Conservation (phyloP, 2,113 vertebrate species). For the Axis porcinus region DNA sequence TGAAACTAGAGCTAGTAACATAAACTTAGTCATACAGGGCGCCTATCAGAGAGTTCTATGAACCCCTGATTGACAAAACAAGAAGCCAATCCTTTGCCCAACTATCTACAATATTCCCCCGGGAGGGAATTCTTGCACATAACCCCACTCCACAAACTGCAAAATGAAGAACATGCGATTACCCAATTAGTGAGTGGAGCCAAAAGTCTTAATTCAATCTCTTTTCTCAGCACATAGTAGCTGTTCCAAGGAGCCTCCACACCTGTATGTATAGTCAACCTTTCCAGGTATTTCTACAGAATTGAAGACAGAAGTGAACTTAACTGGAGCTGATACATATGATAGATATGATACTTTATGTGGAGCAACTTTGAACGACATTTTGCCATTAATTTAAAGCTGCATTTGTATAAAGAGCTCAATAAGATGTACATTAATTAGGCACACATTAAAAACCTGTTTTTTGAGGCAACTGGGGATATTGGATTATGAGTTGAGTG, state of each 20-base stretch:
- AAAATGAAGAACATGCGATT: conserved; percentile 45
- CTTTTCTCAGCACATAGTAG: conserved; percentile 5
- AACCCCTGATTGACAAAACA: not conserved
- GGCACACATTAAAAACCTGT: not conserved
- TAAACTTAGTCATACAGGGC: not conserved
- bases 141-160: not conserved
- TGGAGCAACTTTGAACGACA: conserved; percentile 9
- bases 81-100: not conserved
- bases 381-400: conserved; percentile 41
- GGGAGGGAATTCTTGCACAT: not conserved
- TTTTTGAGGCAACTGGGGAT: conserved; percentile 17
- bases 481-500: not conserved
- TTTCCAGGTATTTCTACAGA: conserved; percentile 27
- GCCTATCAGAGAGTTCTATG: not conserved
- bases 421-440: conserved; percentile 28
- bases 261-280: not conserved
- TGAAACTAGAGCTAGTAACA: conserved; percentile 19
- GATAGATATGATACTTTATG: not conserved
- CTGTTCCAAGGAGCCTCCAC: not conserved
- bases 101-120: not conserved
- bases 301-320: conserved; percentile 20
- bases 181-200: not conserved
- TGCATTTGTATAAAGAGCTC: conserved; percentile 25
- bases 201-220: conserved; percentile 25
- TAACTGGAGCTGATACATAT: not conserved